Evolutionary conservation across 2,797 vertebrate genomes (phyloP), one percentile per base, ranked within the genome.

Genomic region (Peromyscus eremicus): DNA sequence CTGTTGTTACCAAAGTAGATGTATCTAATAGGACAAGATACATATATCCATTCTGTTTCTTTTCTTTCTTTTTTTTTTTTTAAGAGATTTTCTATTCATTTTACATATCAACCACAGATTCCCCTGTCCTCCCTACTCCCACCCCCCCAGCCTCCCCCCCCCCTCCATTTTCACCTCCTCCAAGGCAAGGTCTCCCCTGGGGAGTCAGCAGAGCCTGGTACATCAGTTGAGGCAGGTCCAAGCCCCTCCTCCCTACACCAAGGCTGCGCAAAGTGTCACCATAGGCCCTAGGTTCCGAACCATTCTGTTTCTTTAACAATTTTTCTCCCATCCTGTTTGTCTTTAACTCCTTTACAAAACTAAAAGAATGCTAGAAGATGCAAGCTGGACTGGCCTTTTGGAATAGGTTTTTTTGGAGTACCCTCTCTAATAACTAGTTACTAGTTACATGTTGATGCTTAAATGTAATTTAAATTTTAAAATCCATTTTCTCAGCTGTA

Each of bases 401-500:
- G 71, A 84, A 60, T 83, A 52, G 1, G 87, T 60, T 29, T 92
- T 92, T 82, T 85, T 88, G 4, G 9, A 68, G 57, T 77, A 29
- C 7, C 52, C 19, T 87, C 1, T 82, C 14, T 91, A 49, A 52
- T 60, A 40, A 17, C 5, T 76, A 77, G 40, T 4, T n/a, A 55
- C 16, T 92, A 66, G 76, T 40, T 92, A 4, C 40, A 46, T 80
- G 6, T 84, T 12, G 27, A n/a, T 95, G 27, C 62, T 95, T 86
- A 94, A 82, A 68, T 95, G 88, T 92, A 75, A 75, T 90, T 93
- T 34, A 37, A 49, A 27, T 91, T 81, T 94, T 82, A 83, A 91
- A 52, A 60, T 92, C 83, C 16, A 91, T 16, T 89, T 96, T 95
- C 34, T 81, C 19, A 43, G 29, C 93, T 84, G 14, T 55, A 81